Evolutionary conservation across 1,140 invertebrate species (phyloP).

Genomic region (Leucophenga varia): DNA sequence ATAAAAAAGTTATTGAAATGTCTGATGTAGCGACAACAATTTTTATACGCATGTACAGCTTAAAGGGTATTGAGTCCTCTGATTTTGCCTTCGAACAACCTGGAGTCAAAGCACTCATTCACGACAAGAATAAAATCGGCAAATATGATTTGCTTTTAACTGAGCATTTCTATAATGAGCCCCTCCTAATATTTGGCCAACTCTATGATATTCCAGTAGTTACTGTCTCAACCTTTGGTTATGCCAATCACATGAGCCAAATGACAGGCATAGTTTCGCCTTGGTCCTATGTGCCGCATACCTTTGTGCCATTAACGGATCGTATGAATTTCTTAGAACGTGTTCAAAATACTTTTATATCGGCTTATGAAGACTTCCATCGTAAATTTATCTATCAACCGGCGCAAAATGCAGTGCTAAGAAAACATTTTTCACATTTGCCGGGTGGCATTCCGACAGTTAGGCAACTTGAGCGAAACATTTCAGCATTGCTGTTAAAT

Average conservation of each 20-base stretch:
- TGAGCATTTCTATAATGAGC: constrained; percentile 42
- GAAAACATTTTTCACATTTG: constrained; percentile 36
- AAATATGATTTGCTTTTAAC: constrained; percentile 48
- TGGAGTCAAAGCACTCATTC: constrained; percentile 41
- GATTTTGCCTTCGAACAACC: constrained; percentile 34
- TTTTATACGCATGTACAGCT: constrained; percentile 36
- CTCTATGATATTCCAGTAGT: constrained; percentile 40
- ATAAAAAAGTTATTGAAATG: too few relatives aligned
- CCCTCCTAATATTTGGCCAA: constrained; percentile 37
- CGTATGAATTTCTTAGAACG: constrained; percentile 48
- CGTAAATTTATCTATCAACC: constrained; percentile 24
- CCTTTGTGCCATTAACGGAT: constrained; percentile 22
- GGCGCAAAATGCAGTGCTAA: constrained; percentile 35
- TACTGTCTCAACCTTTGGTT: constrained; percentile 29
- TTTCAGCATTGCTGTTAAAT: constrained; percentile 58
- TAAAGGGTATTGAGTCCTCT: too few relatives aligned
- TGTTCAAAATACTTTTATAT: constrained; percentile 23
- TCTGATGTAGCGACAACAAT: constrained; percentile 12
- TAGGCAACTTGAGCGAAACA: constrained; percentile 55
- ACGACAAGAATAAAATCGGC: constrained; percentile 20
- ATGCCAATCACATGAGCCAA: constrained; percentile 31
- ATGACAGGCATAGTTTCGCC: constrained; percentile 28
- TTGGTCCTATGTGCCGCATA: constrained; percentile 32
- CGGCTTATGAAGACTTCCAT: constrained; percentile 15
- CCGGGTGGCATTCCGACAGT: constrained; percentile 37